Conservation (phyloP, 2,113 vertebrate genomes). For the Silurus asotus region DNA sequence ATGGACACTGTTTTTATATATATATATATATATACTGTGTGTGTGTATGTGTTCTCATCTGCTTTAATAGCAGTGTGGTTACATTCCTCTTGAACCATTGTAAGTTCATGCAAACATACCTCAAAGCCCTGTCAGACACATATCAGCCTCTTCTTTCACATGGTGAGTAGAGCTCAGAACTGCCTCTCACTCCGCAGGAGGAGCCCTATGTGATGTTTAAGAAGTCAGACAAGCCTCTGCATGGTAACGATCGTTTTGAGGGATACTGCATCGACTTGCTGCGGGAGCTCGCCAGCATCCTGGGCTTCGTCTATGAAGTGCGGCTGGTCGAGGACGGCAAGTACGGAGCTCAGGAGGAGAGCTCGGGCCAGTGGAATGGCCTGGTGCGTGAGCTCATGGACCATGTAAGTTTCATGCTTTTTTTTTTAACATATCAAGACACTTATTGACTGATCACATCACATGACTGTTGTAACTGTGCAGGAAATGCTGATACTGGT, state of each 20-base stretch:
- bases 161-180: constrained; percentile 22
- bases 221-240: constrained; percentile 96
- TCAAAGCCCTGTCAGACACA: constrained; percentile 32
- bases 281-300: constrained; percentile 88
- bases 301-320: constrained; percentile 94
- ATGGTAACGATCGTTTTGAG: constrained; percentile 96
- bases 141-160: constrained; percentile 16
- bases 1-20: constrained; percentile 49
- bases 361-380: constrained; percentile 94
- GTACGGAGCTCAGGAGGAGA: constrained; percentile 95
- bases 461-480: not conserved
- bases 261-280: constrained; percentile 97
- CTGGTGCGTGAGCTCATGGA: constrained; percentile 97
- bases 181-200: constrained; percentile 75
- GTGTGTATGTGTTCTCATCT: not conserved
- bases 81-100: constrained; percentile 3
- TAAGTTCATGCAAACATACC: constrained; percentile 25
- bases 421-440: not conserved
- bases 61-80: constrained; percentile 14
- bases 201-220: constrained; percentile 98
- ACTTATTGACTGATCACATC: not conserved
- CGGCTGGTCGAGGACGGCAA: constrained; percentile 92
- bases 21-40: constrained; percentile 5
- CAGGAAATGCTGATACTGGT: not conserved
- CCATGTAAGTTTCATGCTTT: constrained; percentile 81